Conservation (phyloP, 2,113 vertebrate species). For the Chionomys nivalis region DNA sequence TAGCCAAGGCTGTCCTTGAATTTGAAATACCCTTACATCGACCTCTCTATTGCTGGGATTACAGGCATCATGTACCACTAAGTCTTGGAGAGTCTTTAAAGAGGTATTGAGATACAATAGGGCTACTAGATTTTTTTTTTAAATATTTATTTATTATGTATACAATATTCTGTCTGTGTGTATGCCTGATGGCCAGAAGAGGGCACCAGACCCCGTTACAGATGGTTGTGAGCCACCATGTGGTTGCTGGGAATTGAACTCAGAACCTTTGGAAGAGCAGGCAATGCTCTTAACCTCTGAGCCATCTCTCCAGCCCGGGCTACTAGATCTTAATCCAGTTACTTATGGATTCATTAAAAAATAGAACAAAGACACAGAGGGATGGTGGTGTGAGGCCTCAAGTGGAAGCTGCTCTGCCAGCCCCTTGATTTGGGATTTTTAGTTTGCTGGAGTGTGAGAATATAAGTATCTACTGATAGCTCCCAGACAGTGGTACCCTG, state of each 20-base stretch:
- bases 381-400: too few relatives aligned
- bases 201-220: too few relatives aligned
- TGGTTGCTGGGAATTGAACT: too few relatives aligned
- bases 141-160: too few relatives aligned
- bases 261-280: too few relatives aligned
- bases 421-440: background rate
- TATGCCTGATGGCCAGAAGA: too few relatives aligned
- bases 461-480: background rate
- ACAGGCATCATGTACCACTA: background rate
- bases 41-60: background rate
- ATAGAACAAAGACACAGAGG: background rate
- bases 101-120: background rate
- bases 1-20: background rate
- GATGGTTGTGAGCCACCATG: too few relatives aligned
- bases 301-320: too few relatives aligned
- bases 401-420: background rate
- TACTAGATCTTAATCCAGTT: background rate
- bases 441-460: background rate
- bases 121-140: background rate
- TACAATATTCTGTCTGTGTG: too few relatives aligned
- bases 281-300: too few relatives aligned
- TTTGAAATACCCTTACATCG: background rate
- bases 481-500: background rate
- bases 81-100: background rate
- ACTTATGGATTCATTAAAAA: background rate